Percentiles rank a stretch among this genome's conserved stretches.
Conservation (phyloP, 2,888 invertebrate genomes). For the Limnephilus rhombicus region DNA sequence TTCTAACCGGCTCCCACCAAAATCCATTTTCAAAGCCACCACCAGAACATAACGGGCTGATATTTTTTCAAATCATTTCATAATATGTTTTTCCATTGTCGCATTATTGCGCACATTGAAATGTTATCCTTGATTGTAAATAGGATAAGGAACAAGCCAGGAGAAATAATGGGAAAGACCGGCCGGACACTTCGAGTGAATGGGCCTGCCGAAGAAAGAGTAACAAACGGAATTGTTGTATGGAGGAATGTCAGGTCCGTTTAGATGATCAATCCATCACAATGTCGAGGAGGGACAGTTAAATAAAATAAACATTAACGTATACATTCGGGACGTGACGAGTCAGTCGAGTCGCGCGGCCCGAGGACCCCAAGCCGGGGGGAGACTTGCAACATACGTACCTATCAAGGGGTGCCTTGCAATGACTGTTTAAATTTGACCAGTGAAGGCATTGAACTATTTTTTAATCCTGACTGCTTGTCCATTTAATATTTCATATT, state of each 20-base stretch:
- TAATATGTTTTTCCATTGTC: slow-evolving; percentile 55
- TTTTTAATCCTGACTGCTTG: not conserved
- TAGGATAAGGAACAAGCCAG: slow-evolving; percentile 63
- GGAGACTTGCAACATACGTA: not conserved
- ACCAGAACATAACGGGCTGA: slow-evolving; percentile 55
- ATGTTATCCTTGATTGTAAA: slow-evolving; percentile 64
- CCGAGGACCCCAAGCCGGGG: slow-evolving; percentile 30
- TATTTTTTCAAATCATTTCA: slow-evolving; percentile 41
- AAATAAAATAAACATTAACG: slow-evolving; percentile 65
- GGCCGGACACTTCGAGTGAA: slow-evolving; percentile 64
- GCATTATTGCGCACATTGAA: slow-evolving; percentile 55
- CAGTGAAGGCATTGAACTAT: not conserved
- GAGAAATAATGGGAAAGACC: slow-evolving; percentile 50
- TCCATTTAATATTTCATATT: not conserved
- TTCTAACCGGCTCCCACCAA: slow-evolving; percentile 58
- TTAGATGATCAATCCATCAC: slow-evolving; percentile 65
- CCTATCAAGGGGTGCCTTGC: slow-evolving; percentile 20
- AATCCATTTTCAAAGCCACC: slow-evolving; percentile 56
- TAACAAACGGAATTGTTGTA: slow-evolving; percentile 53
- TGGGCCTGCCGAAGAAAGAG: slow-evolving; percentile 47
- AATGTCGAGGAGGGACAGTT: slow-evolving; percentile 58
- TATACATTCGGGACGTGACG: slow-evolving; percentile 38
- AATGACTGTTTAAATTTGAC: slow-evolving; percentile 3
- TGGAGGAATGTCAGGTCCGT: slow-evolving; percentile 59
- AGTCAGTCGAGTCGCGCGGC: slow-evolving; percentile 19